Percentiles rank a stretch among this genome's conserved stretches.
Evolutionary conservation across 2,113 vertebrate genomes (phyloP).

Genomic region (Campylomormyrus tamandua): DNA sequence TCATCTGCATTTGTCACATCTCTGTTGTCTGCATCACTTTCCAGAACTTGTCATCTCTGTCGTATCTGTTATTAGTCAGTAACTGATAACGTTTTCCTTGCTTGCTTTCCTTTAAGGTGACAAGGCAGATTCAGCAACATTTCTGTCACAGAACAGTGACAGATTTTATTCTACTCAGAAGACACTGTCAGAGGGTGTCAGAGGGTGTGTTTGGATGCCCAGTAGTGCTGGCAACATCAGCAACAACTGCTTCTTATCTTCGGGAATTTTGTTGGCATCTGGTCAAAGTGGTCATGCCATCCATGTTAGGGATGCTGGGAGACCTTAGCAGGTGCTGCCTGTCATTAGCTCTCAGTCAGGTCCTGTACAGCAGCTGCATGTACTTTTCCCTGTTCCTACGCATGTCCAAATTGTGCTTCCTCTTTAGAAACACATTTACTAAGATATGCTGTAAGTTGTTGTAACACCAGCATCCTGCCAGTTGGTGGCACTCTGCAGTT

Average conservation of each 20-base stretch:
- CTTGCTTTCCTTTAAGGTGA: background rate
- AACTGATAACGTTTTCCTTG: background rate
- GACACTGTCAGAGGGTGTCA: background rate
- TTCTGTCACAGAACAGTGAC: background rate
- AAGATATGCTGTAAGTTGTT: background rate
- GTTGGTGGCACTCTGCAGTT: background rate
- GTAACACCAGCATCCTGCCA: background rate
- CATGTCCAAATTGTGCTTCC: background rate
- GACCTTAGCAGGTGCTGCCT: background rate
- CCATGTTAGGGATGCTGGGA: background rate
- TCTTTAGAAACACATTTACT: background rate
- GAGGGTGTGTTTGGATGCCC: background rate
- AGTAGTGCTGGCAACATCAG: background rate
- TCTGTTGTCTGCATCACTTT: background rate
- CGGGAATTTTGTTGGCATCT: background rate
- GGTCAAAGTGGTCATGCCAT: background rate
- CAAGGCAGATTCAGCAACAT: background rate
- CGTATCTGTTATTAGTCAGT: background rate
- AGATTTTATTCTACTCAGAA: background rate
- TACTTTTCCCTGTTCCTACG: background rate
- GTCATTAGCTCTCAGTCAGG: background rate
- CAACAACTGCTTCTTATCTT: background rate
- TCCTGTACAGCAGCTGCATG: background rate
- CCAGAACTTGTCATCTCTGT: background rate
- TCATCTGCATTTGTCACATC: background rate